Percentiles rank a stretch among this genome's conserved stretches.
Conservation (phyloP, 1,140 invertebrate species). For the Neomicropteryx cornuta region DNA sequence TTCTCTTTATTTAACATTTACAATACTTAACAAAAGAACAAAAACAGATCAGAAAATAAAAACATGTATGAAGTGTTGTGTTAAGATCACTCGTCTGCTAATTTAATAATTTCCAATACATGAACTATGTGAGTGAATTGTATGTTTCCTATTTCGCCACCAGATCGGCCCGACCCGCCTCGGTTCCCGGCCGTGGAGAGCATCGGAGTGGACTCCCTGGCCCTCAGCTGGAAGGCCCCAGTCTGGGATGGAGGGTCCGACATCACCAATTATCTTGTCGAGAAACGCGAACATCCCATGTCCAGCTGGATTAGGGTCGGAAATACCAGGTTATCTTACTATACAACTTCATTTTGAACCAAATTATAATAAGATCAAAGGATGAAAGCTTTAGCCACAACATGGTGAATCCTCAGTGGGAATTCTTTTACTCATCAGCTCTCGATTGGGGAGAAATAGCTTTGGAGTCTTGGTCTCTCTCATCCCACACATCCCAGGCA, state of each 20-base stretch:
- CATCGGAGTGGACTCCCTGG: conserved; percentile 76
- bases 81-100: too few species aligned
- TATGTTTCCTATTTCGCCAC: conserved; percentile 15
- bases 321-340: conserved; percentile 62
- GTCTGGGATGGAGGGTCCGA: conserved; percentile 91
- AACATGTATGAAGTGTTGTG: conserved; percentile 1
- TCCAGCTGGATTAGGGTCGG: conserved; percentile 92
- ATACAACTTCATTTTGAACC: too few species aligned
- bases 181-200: conserved; percentile 80
- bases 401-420: too few species aligned
- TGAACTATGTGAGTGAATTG: too few species aligned
- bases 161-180: conserved; percentile 92
- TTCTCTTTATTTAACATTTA: not conserved
- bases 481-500: too few species aligned
- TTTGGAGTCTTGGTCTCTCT: too few species aligned
- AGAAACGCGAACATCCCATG: conserved; percentile 88
- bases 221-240: conserved; percentile 84
- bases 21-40: not conserved
- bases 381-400: too few species aligned
- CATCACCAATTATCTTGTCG: conserved; percentile 90
- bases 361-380: too few species aligned
- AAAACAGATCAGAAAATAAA: not conserved
- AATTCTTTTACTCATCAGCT: too few species aligned
- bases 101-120: too few species aligned
- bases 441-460: too few species aligned